phyloP scores from a whole-genome alignment of 2,113 vertebrate species.

The Capricornis sumatraensis region DNA sequence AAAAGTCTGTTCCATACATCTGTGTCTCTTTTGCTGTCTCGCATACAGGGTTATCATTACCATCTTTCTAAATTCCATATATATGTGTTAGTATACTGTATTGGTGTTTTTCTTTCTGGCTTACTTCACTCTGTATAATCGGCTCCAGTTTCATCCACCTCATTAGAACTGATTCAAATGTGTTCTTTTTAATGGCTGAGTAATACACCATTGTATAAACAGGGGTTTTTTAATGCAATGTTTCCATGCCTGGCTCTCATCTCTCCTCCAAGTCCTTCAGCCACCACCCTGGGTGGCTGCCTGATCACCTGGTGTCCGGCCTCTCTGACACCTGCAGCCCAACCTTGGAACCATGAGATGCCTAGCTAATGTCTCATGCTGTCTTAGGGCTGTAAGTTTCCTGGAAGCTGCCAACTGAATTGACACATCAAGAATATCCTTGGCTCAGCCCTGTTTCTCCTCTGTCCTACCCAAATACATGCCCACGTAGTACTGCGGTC shows the following conservation, averaged over 20 bases:
- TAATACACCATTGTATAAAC: neutral
- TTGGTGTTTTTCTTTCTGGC: too few relatives aligned
- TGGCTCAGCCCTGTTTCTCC: neutral
- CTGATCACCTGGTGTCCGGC: neutral
- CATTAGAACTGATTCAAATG: too few relatives aligned
- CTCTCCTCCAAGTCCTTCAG: neutral
- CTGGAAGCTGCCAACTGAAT: neutral
- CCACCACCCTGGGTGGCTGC: neutral
- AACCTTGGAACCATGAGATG: neutral
- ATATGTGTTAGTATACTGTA: too few relatives aligned
- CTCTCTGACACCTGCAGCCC: neutral
- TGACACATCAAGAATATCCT: neutral
- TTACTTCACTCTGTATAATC: too few relatives aligned
- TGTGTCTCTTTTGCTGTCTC: too few relatives aligned
- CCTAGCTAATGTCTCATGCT: neutral
- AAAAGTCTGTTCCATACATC: too few relatives aligned
- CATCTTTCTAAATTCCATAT: too few relatives aligned
- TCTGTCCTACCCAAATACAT: neutral
- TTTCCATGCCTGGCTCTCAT: neutral
- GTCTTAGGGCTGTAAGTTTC: neutral
- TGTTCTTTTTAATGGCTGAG: too few relatives aligned
- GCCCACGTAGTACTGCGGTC: neutral
- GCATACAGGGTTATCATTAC: too few relatives aligned
- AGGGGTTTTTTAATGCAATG: neutral
- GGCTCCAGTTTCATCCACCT: too few relatives aligned